Evolutionary conservation across 2,888 invertebrate genomes (phyloP), one percentile per base, ranked within the genome.

Genomic region (Smittia sp.): DNA sequence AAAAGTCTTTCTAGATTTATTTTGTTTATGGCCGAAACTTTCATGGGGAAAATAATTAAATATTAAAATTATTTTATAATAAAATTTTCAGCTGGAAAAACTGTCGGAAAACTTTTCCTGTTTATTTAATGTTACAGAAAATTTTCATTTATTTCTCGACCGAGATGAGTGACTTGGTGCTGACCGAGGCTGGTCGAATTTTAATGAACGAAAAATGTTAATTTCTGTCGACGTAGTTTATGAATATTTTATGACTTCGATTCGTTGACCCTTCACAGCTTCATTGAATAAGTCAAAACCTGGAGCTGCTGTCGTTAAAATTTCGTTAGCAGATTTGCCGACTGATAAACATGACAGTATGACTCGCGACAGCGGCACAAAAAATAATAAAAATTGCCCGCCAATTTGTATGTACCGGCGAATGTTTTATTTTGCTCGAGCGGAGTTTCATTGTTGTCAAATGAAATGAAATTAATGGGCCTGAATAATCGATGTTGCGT

Each of bases 401-500:
- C 4, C 9, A 32, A 32, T 32, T 32, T 32, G 32, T 32, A 32
- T 32, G n/a, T n/a, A n/a, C n/a, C 32, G 32, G 32, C 32, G 9
- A 32, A 32, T 32, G 32, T 32, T 32, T 32, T 46, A 6, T 46
- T 46, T 46, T 46, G 9, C 6, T 46, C 9, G 32, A 32, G 32
- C 32, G 9, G 9, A 32, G 32, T 9, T 46, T 46, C 15, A 46
- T 46, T 22, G 58, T 58, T 58, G 58, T 58, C 58, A 58, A 58
- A 58, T 58, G 58, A 58, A 58, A 58, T 22, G n/a, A 67, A 67
- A 67, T 67, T 67, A 67, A 67, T 67, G 67, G 67, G 27, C 22
- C 7, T 58, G 32, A 67, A 67, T 41, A 67, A 67, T 41, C 15
- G 41, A 41, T 67, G 67, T 67, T 15, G 67, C 41, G 41, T 67